phyloP scores from a whole-genome alignment of 2,113 vertebrate species.

The Peromyscus leucopus region DNA sequence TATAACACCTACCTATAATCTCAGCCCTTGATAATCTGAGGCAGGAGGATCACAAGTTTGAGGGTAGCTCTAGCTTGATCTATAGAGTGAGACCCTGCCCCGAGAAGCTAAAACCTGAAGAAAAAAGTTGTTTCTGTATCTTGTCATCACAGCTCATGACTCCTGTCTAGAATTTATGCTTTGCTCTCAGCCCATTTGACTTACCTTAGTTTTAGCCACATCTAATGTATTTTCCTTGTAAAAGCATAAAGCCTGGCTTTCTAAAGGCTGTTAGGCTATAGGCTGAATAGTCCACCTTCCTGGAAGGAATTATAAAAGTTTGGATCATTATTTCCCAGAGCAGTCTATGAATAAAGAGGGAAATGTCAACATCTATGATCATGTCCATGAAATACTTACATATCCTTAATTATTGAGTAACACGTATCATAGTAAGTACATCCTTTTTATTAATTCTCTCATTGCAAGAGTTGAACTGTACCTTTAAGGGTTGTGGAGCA shows the following conservation, averaged over 20 bases:
- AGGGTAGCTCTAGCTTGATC: background rate
- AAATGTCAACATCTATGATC: background rate
- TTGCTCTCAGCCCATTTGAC: background rate
- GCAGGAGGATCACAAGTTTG: background rate
- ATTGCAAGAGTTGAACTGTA: background rate
- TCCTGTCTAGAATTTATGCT: background rate
- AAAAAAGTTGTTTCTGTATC: background rate
- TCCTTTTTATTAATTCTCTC: background rate
- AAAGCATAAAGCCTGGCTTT: background rate
- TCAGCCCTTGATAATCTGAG: background rate
- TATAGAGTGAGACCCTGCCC: background rate
- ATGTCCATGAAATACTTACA: background rate
- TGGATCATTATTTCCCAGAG: background rate
- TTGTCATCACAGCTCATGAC: background rate
- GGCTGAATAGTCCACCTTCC: background rate
- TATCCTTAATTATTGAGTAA: background rate
- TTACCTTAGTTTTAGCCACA: background rate
- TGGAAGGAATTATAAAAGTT: constrained; percentile 16
- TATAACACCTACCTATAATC: background rate
- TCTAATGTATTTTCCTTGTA: background rate
- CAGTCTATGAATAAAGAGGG: background rate
- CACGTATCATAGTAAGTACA: background rate
- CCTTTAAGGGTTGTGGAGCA: background rate
- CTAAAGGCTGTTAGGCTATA: background rate
- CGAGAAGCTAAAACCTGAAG: background rate